A percentile compares a stretch with the other conserved stretches of the same genome.
phyloP scores from a whole-genome alignment of 2,888 invertebrate species.

The Drosophila koepferae region DNA sequence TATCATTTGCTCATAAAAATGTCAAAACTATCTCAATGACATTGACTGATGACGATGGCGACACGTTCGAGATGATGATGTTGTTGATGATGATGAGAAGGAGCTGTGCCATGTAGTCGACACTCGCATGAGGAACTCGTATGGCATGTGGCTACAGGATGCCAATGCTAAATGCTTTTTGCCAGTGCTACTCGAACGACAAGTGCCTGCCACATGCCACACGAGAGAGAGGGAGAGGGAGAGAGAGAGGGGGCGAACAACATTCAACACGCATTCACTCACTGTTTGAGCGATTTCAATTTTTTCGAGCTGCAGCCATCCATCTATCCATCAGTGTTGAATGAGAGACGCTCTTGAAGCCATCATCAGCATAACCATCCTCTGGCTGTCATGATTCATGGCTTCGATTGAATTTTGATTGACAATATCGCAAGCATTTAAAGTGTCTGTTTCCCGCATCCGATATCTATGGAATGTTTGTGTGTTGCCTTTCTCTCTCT shows the following conservation, averaged over 20 bases:
- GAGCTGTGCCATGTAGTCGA: slow-evolving; percentile 37
- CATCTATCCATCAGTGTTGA: slow-evolving; percentile 55
- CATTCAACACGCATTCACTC: slow-evolving; percentile 54
- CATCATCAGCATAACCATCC: slow-evolving; percentile 68
- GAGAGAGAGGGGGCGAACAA: neutral
- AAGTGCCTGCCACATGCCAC: slow-evolving; percentile 40
- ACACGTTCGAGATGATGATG: slow-evolving; percentile 29
- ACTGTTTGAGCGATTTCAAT: slow-evolving; percentile 61
- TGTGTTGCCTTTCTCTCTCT: neutral
- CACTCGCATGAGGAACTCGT: slow-evolving; percentile 39
- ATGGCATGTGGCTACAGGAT: slow-evolving; percentile 59
- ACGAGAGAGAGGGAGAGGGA: neutral
- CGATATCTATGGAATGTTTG: slow-evolving; percentile 48
- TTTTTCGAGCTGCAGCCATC: slow-evolving; percentile 51
- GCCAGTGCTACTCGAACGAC: slow-evolving; percentile 37
- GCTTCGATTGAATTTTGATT: slow-evolving; percentile 84
- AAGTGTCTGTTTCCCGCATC: slow-evolving; percentile 82
- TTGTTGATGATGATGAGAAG: slow-evolving; percentile 24
- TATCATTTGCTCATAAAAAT: slow-evolving; percentile 82
- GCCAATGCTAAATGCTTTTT: slow-evolving; percentile 74
- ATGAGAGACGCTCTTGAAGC: slow-evolving; percentile 61
- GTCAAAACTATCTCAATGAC: slow-evolving; percentile 80
- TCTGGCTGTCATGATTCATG: slow-evolving; percentile 74
- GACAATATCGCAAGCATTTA: slow-evolving; percentile 84
- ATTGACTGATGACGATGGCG: slow-evolving; percentile 75